Conservation (phyloP, 2,113 vertebrate species). For the Campylomormyrus numenius region DNA sequence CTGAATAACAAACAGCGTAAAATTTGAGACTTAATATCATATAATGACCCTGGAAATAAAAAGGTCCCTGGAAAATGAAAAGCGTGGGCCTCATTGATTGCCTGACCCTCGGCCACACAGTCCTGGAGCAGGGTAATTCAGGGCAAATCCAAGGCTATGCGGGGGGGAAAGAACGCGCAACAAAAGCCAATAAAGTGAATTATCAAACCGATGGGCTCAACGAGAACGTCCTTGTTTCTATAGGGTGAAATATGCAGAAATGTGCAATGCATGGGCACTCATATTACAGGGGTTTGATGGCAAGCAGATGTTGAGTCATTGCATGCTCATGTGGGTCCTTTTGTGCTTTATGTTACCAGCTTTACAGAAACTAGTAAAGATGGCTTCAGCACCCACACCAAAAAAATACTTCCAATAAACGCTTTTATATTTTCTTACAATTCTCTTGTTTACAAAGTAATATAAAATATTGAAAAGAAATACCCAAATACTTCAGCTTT, state of each 20-base stretch:
- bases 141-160: too few species aligned
- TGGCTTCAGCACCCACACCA: not conserved
- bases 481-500: not conserved
- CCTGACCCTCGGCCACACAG: not conserved
- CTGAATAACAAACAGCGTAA: not conserved
- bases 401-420: not conserved
- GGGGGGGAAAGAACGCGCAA: not conserved
- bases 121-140: not conserved
- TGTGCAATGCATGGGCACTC: not conserved
- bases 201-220: not conserved
- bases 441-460: not conserved
- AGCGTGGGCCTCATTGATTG: not conserved
- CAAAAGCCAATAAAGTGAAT: not conserved
- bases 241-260: not conserved
- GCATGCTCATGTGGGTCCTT: not conserved
- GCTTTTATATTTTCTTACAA: not conserved
- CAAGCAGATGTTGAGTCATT: not conserved
- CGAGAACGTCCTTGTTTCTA: not conserved
- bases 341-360: not conserved
- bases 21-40: not conserved
- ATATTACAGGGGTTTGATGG: not conserved
- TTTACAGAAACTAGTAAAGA: not conserved
- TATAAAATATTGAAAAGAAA: not conserved
- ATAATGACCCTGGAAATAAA: not conserved
- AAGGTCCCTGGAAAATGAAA: not conserved